Evolutionary conservation across 2,113 vertebrate genomes (phyloP), one percentile per base, ranked within the genome.

Genomic region (Prionailurus bengalensis): DNA sequence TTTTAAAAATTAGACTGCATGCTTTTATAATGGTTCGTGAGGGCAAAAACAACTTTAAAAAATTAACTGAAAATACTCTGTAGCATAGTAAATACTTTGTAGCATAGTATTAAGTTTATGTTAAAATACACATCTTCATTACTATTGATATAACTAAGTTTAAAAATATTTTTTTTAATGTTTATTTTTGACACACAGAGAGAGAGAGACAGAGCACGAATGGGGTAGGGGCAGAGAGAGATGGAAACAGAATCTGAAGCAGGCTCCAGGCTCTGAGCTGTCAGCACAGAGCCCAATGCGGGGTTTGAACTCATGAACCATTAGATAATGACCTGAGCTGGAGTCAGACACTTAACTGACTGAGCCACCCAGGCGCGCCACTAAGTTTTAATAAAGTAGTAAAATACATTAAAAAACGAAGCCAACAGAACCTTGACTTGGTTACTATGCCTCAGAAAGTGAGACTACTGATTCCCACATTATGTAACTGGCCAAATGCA

Each of bases 91-190:
- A 96, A 88, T 65, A 92, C 33, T 36, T 33, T 55, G 11, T 71
- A 95, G 48, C 29, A 84, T 17, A 65, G 19, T 89, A 51, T 81
- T 88, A 96, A 7, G 29, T 74, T 87, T 73, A 95, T 85, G 76
- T 91, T 98, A 33, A 95, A 93, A 91, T 95, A 81, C 45, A 45
- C 36, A 94, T 78, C 89, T 95, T 68, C 63, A 74, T 86, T 94
- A 85, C 79, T 87, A 78, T 63, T 95, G 91, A 83, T 66, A 85
- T 73, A 65, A 74, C 83, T 27, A 48, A 78, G 29, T 31, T 76
- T 73, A 51, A 61, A 61, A 61, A 61, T 5, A 61, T 8, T 61
- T 61, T 61, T 61, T 61, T 61, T 61, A 23, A 61, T 61, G 58
- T 61, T 61, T 61, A 61, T 61, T 61, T 61, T 25, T 61, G 58